Conservation (phyloP, 2,113 vertebrate genomes). For the Formicarius rufipectus region DNA sequence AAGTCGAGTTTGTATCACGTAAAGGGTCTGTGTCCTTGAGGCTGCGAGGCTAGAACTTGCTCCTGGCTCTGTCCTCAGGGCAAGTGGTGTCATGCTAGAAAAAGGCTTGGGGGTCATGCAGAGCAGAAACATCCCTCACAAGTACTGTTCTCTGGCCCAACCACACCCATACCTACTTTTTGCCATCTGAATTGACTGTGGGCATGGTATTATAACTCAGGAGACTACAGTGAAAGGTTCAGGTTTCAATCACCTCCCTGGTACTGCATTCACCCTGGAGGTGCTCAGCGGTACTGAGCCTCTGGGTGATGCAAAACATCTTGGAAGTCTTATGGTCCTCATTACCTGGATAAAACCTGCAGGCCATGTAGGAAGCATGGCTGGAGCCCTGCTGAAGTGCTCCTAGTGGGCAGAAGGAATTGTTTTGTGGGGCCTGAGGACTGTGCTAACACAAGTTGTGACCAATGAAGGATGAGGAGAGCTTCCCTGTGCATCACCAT, state of each 20-base stretch:
- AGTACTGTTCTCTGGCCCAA: not conserved
- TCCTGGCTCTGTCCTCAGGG: not conserved
- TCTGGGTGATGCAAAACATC: not conserved
- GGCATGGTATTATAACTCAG: not conserved
- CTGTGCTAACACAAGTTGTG: not conserved
- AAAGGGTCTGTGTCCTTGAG: not conserved
- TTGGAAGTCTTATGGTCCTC: not conserved
- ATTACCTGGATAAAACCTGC: not conserved
- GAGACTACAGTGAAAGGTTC: not conserved
- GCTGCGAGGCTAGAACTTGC: not conserved
- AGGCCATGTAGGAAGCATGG: fast-evolving
- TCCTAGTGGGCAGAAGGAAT: not conserved
- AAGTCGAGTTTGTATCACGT: not conserved
- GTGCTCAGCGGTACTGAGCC: not conserved
- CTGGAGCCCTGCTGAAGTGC: not conserved
- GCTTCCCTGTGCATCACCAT: not conserved
- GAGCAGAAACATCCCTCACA: not conserved
- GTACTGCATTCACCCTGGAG: not conserved
- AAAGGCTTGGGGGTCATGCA: not conserved
- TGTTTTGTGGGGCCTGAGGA: not conserved
- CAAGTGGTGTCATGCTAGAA: fast-evolving
- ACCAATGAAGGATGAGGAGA: not conserved
- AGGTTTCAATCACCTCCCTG: fast-evolving
- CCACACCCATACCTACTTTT: not conserved
- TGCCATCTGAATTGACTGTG: not conserved